Percentiles rank a stretch among this genome's conserved stretches.
Evolutionary conservation across 2,113 vertebrate species (phyloP).

Genomic region (Pandion haliaetus): DNA sequence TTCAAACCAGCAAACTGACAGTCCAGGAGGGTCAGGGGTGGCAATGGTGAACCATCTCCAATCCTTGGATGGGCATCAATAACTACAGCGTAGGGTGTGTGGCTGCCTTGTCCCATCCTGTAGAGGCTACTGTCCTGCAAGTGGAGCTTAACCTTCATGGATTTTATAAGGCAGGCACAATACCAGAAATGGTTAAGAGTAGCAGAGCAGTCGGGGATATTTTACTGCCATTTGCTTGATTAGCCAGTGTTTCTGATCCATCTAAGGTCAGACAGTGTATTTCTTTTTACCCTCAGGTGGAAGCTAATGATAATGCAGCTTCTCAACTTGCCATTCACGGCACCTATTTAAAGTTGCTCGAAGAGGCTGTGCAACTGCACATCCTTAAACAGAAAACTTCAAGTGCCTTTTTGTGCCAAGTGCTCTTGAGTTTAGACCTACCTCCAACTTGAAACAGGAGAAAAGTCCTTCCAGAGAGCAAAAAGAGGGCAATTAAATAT

Average conservation of each 20-base stretch:
- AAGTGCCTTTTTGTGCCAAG: background rate
- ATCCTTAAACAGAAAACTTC: background rate
- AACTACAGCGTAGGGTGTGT: rapidly evolving
- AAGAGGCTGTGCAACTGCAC: background rate
- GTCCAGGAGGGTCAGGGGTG: background rate
- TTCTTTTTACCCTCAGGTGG: background rate
- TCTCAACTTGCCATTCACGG: background rate
- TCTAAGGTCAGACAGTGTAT: background rate
- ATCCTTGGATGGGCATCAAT: background rate
- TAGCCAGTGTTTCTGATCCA: background rate
- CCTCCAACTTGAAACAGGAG: background rate
- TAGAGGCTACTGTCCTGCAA: background rate
- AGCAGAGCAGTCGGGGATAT: background rate
- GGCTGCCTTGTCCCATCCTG: background rate
- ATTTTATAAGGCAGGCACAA: background rate
- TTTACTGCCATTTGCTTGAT: background rate
- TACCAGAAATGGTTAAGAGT: background rate
- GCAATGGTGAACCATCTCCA: background rate
- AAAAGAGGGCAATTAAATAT: background rate
- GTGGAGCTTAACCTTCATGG: background rate
- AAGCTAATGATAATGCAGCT: background rate
- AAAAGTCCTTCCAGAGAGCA: background rate
- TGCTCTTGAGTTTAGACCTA: background rate
- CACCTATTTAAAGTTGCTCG: background rate
- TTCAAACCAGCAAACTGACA: background rate